phyloP scores from a whole-genome alignment of 2,888 invertebrate genomes.

The Stenchaetothrips biformis region DNA sequence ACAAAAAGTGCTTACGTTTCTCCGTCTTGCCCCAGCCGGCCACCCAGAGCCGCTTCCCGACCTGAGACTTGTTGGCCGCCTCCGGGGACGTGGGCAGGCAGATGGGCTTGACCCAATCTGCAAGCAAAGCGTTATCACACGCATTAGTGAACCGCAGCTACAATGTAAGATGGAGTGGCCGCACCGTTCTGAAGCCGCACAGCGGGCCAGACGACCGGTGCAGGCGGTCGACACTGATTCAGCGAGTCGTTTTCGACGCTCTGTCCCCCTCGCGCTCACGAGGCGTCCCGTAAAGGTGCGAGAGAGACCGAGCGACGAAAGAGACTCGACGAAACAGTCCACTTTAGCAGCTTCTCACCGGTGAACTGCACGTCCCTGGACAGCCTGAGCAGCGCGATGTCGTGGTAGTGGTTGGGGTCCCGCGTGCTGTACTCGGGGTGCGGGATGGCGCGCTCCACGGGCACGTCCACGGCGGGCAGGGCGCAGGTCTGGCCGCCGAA shows the following conservation, averaged over 20 bases:
- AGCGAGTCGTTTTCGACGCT: no score
- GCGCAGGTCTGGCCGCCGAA: neutral
- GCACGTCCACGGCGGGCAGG: constrained; percentile 52
- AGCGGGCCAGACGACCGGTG: no score
- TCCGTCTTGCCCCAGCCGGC: constrained; percentile 58
- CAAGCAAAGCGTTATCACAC: neutral
- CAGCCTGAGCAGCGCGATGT: constrained; percentile 67
- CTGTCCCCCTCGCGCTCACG: no score
- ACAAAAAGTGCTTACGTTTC: neutral
- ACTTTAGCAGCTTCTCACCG: no score
- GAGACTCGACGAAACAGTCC: no score
- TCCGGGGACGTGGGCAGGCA: constrained; percentile 52
- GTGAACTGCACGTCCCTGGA: constrained; percentile 51
- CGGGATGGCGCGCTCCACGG: constrained; percentile 57
- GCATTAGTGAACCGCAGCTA: no score
- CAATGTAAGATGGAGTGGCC: no score
- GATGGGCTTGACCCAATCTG: constrained; percentile 55
- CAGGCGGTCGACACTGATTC: no score
- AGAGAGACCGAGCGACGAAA: no score
- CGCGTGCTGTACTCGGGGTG: constrained; percentile 60
- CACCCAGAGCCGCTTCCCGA: constrained; percentile 49
- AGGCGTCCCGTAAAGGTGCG: no score
- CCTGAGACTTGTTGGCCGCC: constrained; percentile 33
- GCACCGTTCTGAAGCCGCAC: no score
- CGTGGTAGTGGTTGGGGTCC: constrained; percentile 58